Percentiles rank a stretch among this genome's conserved stretches.
phyloP scores from a whole-genome alignment of 2,113 vertebrate genomes.

The Notechis scutatus region DNA sequence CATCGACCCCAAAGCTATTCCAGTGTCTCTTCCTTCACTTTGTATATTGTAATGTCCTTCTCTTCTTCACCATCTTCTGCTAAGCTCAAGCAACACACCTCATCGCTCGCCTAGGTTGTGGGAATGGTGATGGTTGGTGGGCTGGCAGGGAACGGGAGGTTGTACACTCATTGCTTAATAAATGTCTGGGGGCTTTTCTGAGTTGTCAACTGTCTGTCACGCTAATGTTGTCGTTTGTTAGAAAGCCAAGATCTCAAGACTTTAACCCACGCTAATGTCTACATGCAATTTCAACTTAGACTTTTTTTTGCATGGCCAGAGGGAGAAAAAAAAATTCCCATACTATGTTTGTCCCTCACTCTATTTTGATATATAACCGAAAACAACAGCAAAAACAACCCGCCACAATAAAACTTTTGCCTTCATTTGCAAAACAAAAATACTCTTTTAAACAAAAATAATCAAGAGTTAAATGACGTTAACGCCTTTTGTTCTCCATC shows the following conservation, averaged over 20 bases:
- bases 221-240: constrained; percentile 63
- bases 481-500: constrained; percentile 32
- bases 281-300: constrained; percentile 23
- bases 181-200: constrained; percentile 64
- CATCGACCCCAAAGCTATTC: constrained; percentile 5
- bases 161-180: constrained; percentile 68
- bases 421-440: too few relatives aligned
- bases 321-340: neutral
- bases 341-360: constrained; percentile 16
- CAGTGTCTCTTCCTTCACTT: constrained; percentile 52
- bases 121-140: neutral
- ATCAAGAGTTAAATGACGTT: neutral
- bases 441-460: neutral
- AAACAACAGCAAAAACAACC: neutral
- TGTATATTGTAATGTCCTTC: constrained; percentile 55
- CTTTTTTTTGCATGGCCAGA: neutral
- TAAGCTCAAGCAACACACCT: constrained; percentile 66
- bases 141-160: constrained; percentile 52
- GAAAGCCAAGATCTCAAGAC: constrained; percentile 50
- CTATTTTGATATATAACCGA: constrained; percentile 36
- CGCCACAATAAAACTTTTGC: neutral
- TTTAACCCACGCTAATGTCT: constrained; percentile 32
- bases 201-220: constrained; percentile 68
- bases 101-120: constrained; percentile 60
- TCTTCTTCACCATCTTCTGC: constrained; percentile 62